Percentiles rank a stretch among this genome's conserved stretches.
These are phyloP conservation scores for Eurois occulta DNA, from an alignment of 2,888 invertebrate species.

Conservation along the genomic window DNA sequence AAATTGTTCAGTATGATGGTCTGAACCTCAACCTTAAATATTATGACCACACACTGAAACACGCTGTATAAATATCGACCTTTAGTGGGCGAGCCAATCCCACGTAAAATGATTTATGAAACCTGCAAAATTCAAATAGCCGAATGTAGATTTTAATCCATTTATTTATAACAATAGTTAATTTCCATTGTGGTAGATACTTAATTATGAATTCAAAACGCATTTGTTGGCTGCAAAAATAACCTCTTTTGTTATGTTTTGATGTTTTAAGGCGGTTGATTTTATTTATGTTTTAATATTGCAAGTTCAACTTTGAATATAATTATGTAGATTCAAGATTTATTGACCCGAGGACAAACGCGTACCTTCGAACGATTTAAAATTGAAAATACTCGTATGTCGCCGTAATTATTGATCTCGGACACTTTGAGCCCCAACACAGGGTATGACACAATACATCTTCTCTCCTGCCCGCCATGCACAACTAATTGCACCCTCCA, in stretches of 20 bases:
- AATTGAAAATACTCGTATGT: neutral
- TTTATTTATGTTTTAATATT: conserved; percentile 27
- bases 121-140: neutral
- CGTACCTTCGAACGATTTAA: neutral
- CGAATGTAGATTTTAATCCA: conserved; percentile 3
- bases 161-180: conserved; percentile 9
- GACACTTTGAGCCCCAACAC: too few species aligned
- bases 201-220: conserved; percentile 17
- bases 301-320: conserved; percentile 15
- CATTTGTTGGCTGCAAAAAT: neutral
- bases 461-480: neutral
- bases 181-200: conserved; percentile 3
- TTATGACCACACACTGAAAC: neutral
- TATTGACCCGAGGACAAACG: neutral
- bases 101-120: neutral
- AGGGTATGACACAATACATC: too few species aligned
- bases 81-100: neutral
- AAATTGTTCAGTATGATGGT: neutral
- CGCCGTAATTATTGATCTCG: too few species aligned
- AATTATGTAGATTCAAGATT: conserved; percentile 31
- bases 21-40: neutral
- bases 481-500: neutral
- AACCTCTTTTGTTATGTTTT: conserved; percentile 16
- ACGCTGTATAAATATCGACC: neutral
- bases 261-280: conserved; percentile 1